Evolutionary conservation across 2,888 invertebrate genomes (phyloP), one percentile per base, ranked within the genome.

Genomic region (Tiliacea aurago): DNA sequence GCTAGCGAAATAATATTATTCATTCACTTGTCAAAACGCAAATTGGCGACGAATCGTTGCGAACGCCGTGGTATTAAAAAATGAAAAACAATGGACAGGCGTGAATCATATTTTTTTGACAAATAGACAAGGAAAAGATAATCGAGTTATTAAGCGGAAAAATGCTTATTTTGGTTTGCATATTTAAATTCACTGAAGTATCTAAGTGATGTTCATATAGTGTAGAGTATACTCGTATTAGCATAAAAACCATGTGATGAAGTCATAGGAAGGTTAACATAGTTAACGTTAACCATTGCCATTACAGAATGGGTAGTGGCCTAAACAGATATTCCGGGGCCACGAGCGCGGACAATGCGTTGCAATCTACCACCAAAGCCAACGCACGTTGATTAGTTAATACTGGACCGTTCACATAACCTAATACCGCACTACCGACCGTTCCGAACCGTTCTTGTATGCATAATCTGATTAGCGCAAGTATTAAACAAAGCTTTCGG

Each of bases 291-390:
- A 93, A 92, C 93, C 90, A 93, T 92, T 92, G 92, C 92, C 95
- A 95, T 95, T 94, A 95, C 92, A 93, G 94, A 90, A 91, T 92
- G 93, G 94, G 93, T 94, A 94, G 92, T 95, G 96, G 95, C 95
- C 95, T 95, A 95, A 95, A 94, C 95, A 95, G 96, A 96, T 96
- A 96, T 96, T 96, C 96, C 96, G 94, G 95, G 91, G 94, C 92
- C 93, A 91, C 95, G 95, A 86, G 91, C 95, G 88, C 92, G 95
- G 94, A 96, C 96, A 96, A 96, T 96, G 93, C 93, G 92, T 91
- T 90, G 93, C 95, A 95, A 95, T 95, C 95, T 94, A 94, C 94
- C 92, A 92, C 92, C 93, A 91, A 91, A 93, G 94, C 94, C 95
- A 94, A 93, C 95, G 93, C 93, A 90, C 94, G 94, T 95, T 96